phyloP scores from a whole-genome alignment of 2,797 vertebrate species.

The Lagorchestes hirsutus region DNA sequence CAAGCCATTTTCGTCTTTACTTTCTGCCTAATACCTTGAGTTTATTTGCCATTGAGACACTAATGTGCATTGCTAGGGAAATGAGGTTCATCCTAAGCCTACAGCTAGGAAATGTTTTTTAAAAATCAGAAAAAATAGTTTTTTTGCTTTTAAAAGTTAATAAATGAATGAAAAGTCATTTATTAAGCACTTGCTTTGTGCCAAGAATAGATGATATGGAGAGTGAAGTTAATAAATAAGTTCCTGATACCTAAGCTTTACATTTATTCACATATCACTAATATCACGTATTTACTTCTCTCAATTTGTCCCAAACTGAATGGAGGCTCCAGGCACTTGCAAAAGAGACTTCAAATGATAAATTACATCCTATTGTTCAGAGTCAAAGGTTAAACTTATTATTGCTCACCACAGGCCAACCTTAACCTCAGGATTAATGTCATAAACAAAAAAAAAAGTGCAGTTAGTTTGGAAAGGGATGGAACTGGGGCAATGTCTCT shows the following conservation, averaged over 20 bases:
- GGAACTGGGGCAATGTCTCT: constrained; percentile 69
- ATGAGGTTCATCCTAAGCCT: constrained; percentile 57
- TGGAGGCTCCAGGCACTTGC: constrained; percentile 64
- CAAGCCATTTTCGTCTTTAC: constrained; percentile 52
- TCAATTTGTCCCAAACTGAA: constrained; percentile 76
- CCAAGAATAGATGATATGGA: constrained; percentile 66
- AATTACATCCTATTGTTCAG: constrained; percentile 77
- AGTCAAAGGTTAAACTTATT: constrained; percentile 85
- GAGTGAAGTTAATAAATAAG: constrained; percentile 59
- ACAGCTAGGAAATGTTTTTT: constrained; percentile 43
- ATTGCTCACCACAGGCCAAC: constrained; percentile 81
- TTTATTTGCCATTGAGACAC: constrained; percentile 65
- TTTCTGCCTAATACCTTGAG: constrained; percentile 54
- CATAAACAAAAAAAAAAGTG: constrained; percentile 80
- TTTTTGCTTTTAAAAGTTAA: not conserved
- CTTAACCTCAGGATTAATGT: constrained; percentile 84
- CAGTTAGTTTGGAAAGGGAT: constrained; percentile 51
- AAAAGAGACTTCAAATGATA: constrained; percentile 79
- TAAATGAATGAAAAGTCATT: constrained; percentile 49
- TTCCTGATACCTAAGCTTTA: constrained; percentile 56
- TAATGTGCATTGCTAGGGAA: constrained; percentile 48
- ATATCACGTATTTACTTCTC: constrained; percentile 55
- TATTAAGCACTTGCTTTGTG: constrained; percentile 7
- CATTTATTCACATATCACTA: constrained; percentile 38
- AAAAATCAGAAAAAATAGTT: not conserved